Conservation (phyloP, 2,113 vertebrate genomes). For the Amblyopsis rosae region DNA sequence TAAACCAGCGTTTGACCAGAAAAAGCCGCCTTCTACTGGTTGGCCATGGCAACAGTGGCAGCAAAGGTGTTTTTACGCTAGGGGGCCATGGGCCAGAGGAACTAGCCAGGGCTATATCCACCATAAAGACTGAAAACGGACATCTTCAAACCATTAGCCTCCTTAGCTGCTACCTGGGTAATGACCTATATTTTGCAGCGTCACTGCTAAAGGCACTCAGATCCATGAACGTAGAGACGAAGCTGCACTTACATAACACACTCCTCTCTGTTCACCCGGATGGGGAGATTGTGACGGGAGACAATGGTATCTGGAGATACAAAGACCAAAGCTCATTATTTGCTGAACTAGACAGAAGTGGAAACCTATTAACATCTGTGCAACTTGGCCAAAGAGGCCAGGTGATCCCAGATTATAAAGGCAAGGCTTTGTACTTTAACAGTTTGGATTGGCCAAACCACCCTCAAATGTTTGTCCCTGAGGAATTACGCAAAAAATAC, state of each 20-base stretch:
- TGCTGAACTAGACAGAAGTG: conserved; percentile 47
- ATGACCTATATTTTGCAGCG: conserved; percentile 44
- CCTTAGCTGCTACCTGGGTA: conserved; percentile 62
- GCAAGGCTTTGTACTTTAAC: conserved; percentile 43
- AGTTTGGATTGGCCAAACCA: conserved; percentile 58
- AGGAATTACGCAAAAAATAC: conserved; percentile 60
- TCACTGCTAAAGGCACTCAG: conserved; percentile 43
- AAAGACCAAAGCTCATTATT: conserved; percentile 47
- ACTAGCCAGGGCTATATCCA: conserved; percentile 40
- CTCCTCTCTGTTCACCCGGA: conserved; percentile 46
- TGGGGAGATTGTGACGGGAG: conserved; percentile 43
- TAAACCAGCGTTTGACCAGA: not conserved
- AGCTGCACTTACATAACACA: conserved; percentile 40
- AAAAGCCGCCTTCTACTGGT: conserved; percentile 48
- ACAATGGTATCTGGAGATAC: conserved; percentile 45
- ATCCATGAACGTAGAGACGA: conserved; percentile 30
- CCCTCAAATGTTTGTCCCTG: conserved; percentile 71
- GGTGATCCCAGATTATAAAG: conserved; percentile 42
- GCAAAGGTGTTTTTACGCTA: conserved; percentile 23
- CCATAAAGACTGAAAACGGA: conserved; percentile 15
- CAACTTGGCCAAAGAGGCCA: conserved; percentile 45
- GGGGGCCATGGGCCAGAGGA: conserved; percentile 48
- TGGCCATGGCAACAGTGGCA: conserved; percentile 48
- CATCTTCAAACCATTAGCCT: conserved; percentile 37
- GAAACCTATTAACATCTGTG: conserved; percentile 31